Base-by-base conservation (phyloP, 92 coral and sea anemone species). In the Metridium senile region DNA sequence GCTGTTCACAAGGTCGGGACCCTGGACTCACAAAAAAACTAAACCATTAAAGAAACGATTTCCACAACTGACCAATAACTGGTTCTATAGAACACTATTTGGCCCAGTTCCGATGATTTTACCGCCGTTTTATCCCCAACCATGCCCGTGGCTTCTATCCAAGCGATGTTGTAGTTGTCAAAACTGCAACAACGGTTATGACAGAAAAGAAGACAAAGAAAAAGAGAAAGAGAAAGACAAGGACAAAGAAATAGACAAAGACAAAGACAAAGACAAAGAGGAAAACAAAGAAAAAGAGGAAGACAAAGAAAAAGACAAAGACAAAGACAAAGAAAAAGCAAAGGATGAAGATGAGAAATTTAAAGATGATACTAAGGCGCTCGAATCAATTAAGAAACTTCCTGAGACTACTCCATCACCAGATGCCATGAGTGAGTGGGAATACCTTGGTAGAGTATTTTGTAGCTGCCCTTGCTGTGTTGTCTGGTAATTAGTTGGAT, bases 381-480 rank as follows among this genome's bases (percentile, higher is more conserved):
- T 6, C 49, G 13, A 39, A 26, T 11, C 27, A 21, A 10, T 33
- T 11, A 26, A 70, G 20, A 49, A 58, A 16, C 33, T n/a, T 20
- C 19, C 13, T n/a, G 49, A 57, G 32, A 49, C 78, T 33, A 73
- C 67, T 21, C 84, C 84, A 4, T 72, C 83, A 17, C 75, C 87
- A 9, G 73, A 73, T 9, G 70, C 52, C 7, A 87, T 83, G 74
- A 73, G 93, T 26, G 93, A 80, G 58, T 88, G 93, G 93, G 93
- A 84, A 52, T 88, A 84, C 58, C 68, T 88, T 13, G 93, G 93
- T 0, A 77, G 77, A 70, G 93, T 88, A 10, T 75, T 88, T 22
- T 84, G 84, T 46, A 88, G 93, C 78, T 88, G 93, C 27, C 93
- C 89, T 8, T 84, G 89, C 45, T 68, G 85, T 66, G 72, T 66